Evolutionary conservation across 30 jellyfish, hydroid and myxozoan species (phyloP).

Genomic region (Phacellophora camtschatica): DNA sequence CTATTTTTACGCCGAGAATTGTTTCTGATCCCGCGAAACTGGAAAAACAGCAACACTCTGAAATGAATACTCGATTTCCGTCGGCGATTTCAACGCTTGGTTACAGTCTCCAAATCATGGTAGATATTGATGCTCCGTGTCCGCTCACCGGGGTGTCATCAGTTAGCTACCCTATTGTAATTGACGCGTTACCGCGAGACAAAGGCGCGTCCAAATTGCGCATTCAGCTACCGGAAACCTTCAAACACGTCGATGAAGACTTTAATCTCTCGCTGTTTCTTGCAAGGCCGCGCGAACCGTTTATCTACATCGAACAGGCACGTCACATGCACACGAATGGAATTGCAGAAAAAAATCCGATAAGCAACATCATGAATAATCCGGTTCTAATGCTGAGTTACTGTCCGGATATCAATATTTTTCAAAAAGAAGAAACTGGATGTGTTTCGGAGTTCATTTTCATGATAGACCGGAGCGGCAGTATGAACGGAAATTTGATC

Average conservation of each 20-base stretch:
- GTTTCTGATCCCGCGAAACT: slow-evolving; percentile 12
- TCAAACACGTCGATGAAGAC: slow-evolving; percentile 57
- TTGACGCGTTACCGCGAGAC: slow-evolving; percentile 86
- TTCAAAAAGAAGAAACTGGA: slow-evolving; percentile 46
- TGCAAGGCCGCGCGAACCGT: slow-evolving; percentile 92
- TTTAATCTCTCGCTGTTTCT: slow-evolving; percentile 73
- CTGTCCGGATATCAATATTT: slow-evolving; percentile 67
- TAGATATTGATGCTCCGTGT: slow-evolving; percentile 95
- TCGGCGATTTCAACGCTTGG: slow-evolving; percentile 89
- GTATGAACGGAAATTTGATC: slow-evolving; percentile 65
- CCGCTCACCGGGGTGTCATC: slow-evolving; percentile 91
- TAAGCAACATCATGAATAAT: slow-evolving; percentile 78
- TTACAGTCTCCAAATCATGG: slow-evolving; percentile 78
- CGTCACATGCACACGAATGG: slow-evolving; percentile 59
- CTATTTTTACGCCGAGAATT: slow-evolving; percentile 80
- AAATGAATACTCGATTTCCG: not conserved
- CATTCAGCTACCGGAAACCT: slow-evolving; percentile 86
- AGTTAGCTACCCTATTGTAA: slow-evolving; percentile 76
- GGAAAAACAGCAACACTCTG: not conserved
- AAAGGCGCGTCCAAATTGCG: slow-evolving; percentile 80
- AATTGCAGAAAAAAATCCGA: slow-evolving; percentile 80
- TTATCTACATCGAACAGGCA: slow-evolving; percentile 87
- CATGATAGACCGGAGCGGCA: slow-evolving; percentile 87
- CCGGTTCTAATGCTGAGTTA: slow-evolving; percentile 93
- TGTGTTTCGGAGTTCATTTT: slow-evolving; percentile 73